phyloP scores from a whole-genome alignment of 2,888 invertebrate species.

The Hedya salicella region DNA sequence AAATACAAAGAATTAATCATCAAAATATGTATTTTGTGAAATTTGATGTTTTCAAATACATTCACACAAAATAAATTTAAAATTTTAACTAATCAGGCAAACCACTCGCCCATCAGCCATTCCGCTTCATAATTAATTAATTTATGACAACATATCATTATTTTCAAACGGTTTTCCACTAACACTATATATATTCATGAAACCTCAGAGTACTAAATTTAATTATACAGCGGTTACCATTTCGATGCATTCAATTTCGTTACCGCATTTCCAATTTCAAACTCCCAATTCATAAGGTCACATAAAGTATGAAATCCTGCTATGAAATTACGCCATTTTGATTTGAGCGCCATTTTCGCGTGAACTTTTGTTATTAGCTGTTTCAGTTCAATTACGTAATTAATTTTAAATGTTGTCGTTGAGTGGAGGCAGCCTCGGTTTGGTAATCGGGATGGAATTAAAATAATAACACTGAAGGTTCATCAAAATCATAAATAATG shows the following conservation, averaged over 20 bases:
- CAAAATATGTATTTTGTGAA: too few species aligned
- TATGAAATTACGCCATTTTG: not conserved
- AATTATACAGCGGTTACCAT: conserved; percentile 14
- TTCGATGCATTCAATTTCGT: conserved; percentile 5
- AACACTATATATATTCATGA: not conserved
- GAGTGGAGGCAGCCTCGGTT: not conserved
- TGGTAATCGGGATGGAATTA: not conserved
- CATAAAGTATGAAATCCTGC: not conserved
- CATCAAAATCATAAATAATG: too few species aligned
- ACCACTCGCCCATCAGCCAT: too few species aligned
- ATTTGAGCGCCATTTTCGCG: not conserved
- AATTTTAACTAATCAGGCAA: too few species aligned
- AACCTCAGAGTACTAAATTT: conserved; percentile 15
- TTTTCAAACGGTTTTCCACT: not conserved
- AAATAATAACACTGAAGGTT: too few species aligned
- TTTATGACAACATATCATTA: not conserved
- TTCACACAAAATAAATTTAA: not conserved
- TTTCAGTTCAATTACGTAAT: not conserved
- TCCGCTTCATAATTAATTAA: not conserved
- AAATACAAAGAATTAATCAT: too few species aligned
- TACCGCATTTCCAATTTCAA: not conserved
- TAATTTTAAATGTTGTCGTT: not conserved
- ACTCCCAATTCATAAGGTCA: not conserved
- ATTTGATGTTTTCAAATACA: not conserved
- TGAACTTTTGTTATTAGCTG: not conserved